Base-by-base conservation (phyloP, 2,113 vertebrate species). In the Bombycilla garrulus region DNA sequence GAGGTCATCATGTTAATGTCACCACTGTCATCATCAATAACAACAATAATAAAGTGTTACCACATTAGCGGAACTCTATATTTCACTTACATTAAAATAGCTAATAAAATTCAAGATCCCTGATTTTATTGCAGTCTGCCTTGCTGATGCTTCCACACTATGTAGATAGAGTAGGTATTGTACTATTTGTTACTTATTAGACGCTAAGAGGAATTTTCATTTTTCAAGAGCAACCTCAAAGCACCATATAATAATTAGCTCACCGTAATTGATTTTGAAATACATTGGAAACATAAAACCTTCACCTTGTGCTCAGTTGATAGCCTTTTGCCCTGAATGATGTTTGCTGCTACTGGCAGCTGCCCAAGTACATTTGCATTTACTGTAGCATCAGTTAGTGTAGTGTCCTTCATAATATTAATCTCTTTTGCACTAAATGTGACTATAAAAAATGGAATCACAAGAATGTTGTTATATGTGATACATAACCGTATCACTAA, bases 171-270 rank as follows among this genome's bases (percentile, higher is more conserved):
- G 24, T 71, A 83, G 9, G 8, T 15, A 81, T 81, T 62, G 11
- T 65, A 70, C 12, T 88, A 31, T 53, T 90, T 88, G 47, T 65
- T 86, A 53, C 70, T 66, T 95, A 76, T 45, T 81, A 72, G 29
- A 25, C 72, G 53, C 72, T 86, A 31, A 28, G 23, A 70, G 6
- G 24, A 77, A 81, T 84, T 76, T 72, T 13, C 36, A 87, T 91
- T 97, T 93, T 90, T 95, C 79, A 96, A 95, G 69, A 91, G 25
- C 51, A 92, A 79, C 12, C 31, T 89, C 61, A 88, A 72, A 92
- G 25, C 42, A 66, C 15, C 8, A 3, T 31, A 71, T 92, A 79
- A 72, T 90, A 95, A 93, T 96, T 94, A 95, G 60, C 67, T 94
- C 64, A 70, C 44, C 89, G 33, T 79, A 93, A 95, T 82, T 94